Percentiles rank a stretch among this genome's conserved stretches.
Evolutionary conservation across 2,113 vertebrate genomes (phyloP).

Genomic region (Diadophis punctatus): DNA sequence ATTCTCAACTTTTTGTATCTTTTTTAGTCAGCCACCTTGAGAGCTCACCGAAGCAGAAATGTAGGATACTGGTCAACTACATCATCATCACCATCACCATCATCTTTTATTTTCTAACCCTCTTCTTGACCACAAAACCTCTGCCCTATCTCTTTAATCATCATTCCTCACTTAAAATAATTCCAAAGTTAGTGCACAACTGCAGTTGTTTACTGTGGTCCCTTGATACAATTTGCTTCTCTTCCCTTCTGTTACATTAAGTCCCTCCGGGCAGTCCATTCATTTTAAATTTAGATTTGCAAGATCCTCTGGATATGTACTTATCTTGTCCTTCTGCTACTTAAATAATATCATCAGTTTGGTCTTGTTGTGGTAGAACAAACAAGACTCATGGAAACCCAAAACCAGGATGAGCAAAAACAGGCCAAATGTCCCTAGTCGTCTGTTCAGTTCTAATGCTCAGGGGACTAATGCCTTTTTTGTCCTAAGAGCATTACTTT

Average conservation of each 20-base stretch:
- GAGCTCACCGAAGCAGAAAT: neutral
- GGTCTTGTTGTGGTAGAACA: neutral
- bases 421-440: neutral
- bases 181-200: neutral
- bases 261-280: neutral
- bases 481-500: neutral
- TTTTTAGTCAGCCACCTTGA: neutral
- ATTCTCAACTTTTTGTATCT: neutral
- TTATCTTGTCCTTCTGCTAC: neutral
- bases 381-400: neutral
- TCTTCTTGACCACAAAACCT: neutral
- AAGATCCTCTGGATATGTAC: neutral
- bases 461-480: neutral
- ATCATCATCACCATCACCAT: neutral
- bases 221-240: neutral
- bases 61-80: neutral
- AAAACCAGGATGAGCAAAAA: neutral
- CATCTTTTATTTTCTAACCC: neutral
- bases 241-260: neutral
- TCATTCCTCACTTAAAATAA: neutral
- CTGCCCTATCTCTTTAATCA: neutral
- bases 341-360: neutral
- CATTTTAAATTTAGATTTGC: neutral
- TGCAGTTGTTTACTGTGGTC: neutral
- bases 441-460: neutral